Evolutionary conservation across 92 coral and sea anemone genomes (phyloP), one percentile per base, ranked within the genome.

Genomic region (Porites rus): DNA sequence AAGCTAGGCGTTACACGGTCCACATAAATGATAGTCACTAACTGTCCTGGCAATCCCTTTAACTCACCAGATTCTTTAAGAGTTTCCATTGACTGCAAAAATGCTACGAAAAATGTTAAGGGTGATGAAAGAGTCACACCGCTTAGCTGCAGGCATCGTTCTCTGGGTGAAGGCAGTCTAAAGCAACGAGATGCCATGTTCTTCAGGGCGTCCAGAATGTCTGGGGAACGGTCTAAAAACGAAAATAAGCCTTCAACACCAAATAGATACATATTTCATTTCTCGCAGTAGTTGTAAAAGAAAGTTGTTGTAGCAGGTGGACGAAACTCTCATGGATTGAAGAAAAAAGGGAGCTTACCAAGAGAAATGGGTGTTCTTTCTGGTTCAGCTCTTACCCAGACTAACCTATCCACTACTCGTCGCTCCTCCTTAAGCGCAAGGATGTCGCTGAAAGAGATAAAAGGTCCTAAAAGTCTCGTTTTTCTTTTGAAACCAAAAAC

Each of bases 111-210:
- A 51, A 89, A 89, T 21, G 92, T 89, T 31, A 69, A 53, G 16
- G 92, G 92, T 19, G 92, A 89, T 52, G 81, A 78, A 62, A 89
- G 81, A 60, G 76, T 76, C 6, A 84, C 83, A 13, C 92, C 92
- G 84, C 87, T 72, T 9, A 83, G 17, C 51, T 83, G 87, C 71
- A 83, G 63, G 51, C 73, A 62, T 8, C 80, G 72, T 19, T 65
- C 63, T 12, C 79, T 28, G 52, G 51, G 21, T 61, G 31, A 50
- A 53, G 89, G 92, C 22, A 89, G 22, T 59, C 78, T 70, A 19
- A 61, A 89, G 22, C 92, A 84, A 13, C 88, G 77, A 53, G 72
- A 65, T 51, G 89, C 89, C 61, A 89, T 69, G 16, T 65, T 65
- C 62, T 72, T 86, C n/a, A 89, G 75, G 22, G 89, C 89, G 14